Conservation (phyloP, 2,797 vertebrate genomes). For the Sarcoramphus papa region DNA sequence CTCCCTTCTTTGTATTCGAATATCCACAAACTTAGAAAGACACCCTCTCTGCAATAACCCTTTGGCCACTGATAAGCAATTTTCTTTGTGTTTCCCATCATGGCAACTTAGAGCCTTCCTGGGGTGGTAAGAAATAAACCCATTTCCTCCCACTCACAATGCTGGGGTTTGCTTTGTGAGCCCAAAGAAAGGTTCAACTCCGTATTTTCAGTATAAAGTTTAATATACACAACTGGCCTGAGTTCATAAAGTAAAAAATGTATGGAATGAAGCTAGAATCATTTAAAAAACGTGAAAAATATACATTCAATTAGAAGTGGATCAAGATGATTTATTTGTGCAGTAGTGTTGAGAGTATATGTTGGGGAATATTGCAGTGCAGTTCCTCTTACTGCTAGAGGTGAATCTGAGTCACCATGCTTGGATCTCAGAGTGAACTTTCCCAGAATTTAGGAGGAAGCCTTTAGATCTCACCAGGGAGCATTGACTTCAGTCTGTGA, state of each 20-base stretch:
- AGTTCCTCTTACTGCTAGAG: not conserved
- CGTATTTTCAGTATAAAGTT: not conserved
- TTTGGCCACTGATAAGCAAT: not conserved
- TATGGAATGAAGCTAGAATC: constrained; percentile 23
- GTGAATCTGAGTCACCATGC: not conserved
- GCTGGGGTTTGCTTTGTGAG: not conserved
- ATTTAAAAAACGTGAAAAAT: not conserved
- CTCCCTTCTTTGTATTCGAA: not conserved
- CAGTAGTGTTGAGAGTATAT: not conserved
- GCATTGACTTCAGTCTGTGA: not conserved
- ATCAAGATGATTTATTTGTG: constrained; percentile 54
- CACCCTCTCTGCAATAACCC: not conserved
- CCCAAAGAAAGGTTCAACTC: not conserved
- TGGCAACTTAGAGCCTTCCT: not conserved
- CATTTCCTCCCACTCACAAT: not conserved
- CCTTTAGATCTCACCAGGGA: not conserved
- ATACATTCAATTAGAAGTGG: constrained; percentile 34
- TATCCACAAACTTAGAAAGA: not conserved
- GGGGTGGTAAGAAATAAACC: not conserved
- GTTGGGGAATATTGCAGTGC: not conserved
- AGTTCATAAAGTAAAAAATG: constrained; percentile 17
- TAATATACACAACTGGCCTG: not conserved
- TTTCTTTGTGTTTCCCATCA: not conserved
- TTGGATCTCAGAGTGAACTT: constrained; percentile 11
- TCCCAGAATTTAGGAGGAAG: constrained; percentile 28